phyloP scores from a whole-genome alignment of 1,140 invertebrate genomes.

The Drosophila sechellia region DNA sequence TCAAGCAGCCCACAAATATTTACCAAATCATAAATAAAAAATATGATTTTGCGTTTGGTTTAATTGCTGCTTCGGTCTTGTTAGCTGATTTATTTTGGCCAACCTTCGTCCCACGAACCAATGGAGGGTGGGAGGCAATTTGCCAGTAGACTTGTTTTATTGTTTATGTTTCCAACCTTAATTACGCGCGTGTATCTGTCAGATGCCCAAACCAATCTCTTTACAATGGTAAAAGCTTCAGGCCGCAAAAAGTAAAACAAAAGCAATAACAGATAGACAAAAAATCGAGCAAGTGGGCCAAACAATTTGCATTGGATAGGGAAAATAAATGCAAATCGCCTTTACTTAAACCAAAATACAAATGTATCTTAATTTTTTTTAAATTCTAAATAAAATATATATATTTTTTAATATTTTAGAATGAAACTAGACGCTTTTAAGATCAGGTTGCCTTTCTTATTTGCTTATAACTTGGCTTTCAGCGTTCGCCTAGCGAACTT shows the following conservation, averaged over 20 bases:
- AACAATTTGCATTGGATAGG: constrained; percentile 24
- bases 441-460: constrained; percentile 12
- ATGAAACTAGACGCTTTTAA: too few relatives aligned
- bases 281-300: constrained; percentile 24
- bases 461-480: constrained; percentile 22
- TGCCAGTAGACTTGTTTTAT: constrained; percentile 17
- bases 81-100: constrained; percentile 45
- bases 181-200: constrained; percentile 73
- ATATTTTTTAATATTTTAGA: too few relatives aligned
- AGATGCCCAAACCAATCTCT: constrained; percentile 44
- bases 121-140: constrained; percentile 40
- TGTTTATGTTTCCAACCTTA: constrained; percentile 50
- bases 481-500: constrained; percentile 10
- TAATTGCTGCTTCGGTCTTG: constrained; percentile 42
- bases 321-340: constrained; percentile 52
- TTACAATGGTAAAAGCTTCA: constrained; percentile 28
- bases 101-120: constrained; percentile 61
- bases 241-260: constrained; percentile 30
- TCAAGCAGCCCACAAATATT: constrained; percentile 53
- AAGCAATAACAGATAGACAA: constrained; percentile 3
- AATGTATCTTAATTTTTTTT: neutral
- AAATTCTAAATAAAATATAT: too few relatives aligned
- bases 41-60: constrained; percentile 32
- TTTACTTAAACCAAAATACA: neutral
- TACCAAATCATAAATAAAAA: constrained; percentile 27